Conservation (phyloP, 2,888 invertebrate genomes). For the Amaurobius ferox region DNA sequence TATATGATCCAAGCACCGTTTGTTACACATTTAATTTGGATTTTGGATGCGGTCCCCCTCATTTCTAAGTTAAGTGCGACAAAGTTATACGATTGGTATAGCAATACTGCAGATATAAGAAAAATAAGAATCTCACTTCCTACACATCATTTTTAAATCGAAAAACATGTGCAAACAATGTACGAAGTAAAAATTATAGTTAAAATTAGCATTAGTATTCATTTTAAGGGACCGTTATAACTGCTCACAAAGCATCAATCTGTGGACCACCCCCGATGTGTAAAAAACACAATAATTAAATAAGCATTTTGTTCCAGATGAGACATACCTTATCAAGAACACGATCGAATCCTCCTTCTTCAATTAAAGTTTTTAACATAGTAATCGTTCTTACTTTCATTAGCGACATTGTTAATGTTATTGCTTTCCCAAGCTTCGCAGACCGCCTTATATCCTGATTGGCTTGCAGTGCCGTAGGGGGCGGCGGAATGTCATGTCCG, state of each 20-base stretch:
- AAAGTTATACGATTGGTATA: too few species aligned
- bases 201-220: too few species aligned
- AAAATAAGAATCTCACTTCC: too few species aligned
- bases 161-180: too few species aligned
- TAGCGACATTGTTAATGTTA: constrained; percentile 57
- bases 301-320: not conserved
- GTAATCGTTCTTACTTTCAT: constrained; percentile 68
- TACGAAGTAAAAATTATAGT: too few species aligned
- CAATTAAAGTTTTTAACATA: constrained; percentile 62
- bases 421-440: constrained; percentile 59
- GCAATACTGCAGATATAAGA: too few species aligned
- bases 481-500: constrained; percentile 67
- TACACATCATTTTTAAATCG: too few species aligned
- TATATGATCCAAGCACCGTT: too few species aligned
- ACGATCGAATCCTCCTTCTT: constrained; percentile 64
- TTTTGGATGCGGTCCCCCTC: too few species aligned
- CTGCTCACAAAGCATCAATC: constrained; percentile 15
- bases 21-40: too few species aligned
- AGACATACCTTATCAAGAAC: constrained; percentile 61
- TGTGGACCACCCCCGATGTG: constrained; percentile 50
- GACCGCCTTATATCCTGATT: constrained; percentile 54
- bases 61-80: too few species aligned
- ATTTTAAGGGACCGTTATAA: not conserved
- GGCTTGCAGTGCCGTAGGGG: constrained; percentile 55
- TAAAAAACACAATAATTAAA: not conserved